Conservation (phyloP, 2,797 vertebrate genomes). For the Lacerta agilis region DNA sequence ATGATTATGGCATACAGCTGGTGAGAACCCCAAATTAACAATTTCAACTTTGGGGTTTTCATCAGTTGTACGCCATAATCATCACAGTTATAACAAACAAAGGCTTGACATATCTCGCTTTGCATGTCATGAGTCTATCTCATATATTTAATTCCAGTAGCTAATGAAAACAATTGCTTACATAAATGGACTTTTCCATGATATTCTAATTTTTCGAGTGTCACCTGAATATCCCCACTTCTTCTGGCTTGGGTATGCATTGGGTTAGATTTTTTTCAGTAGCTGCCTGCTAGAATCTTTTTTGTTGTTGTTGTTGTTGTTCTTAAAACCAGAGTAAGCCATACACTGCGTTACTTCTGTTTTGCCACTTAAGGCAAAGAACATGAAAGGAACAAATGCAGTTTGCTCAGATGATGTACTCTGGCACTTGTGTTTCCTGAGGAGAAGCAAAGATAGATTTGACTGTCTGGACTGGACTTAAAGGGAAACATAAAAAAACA, state of each 20-base stretch:
- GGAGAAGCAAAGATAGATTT: neutral
- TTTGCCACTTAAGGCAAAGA: neutral
- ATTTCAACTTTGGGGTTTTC: too few relatives aligned
- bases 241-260: neutral
- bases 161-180: too few relatives aligned
- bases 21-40: too few relatives aligned
- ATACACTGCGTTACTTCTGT: neutral
- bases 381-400: neutral
- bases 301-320: too few relatives aligned
- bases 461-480: neutral
- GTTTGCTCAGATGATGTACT: neutral
- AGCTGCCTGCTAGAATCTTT: neutral
- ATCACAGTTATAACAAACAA: too few relatives aligned
- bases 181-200: too few relatives aligned
- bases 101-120: too few relatives aligned
- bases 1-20: too few relatives aligned
- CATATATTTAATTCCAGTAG: too few relatives aligned
- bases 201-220: too few relatives aligned
- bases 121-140: too few relatives aligned
- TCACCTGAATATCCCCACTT: neutral
- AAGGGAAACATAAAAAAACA: neutral
- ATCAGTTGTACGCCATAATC: too few relatives aligned
- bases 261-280: neutral
- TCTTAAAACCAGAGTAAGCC: fast-evolving
- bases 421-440: conserved; percentile 7